Evolutionary conservation across 1,140 invertebrate genomes (phyloP).

Genomic region (Laupala kohalensis): DNA sequence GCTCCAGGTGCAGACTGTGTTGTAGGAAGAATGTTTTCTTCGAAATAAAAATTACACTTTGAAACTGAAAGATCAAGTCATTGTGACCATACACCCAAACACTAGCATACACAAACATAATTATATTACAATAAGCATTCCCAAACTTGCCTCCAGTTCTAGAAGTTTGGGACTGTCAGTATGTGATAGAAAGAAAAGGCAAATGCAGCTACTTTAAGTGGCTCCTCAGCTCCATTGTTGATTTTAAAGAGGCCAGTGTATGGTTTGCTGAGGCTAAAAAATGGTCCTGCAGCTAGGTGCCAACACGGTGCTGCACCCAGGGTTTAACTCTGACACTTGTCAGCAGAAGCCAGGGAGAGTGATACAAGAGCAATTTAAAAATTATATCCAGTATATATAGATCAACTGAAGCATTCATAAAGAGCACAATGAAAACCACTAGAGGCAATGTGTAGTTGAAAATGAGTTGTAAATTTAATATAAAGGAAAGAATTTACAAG

Average conservation of each 20-base stretch:
- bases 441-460: background rate
- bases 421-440: background rate
- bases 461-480: background rate
- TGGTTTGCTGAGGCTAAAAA: background rate
- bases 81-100: constrained; percentile 9
- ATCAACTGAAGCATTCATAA: background rate
- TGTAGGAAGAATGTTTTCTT: constrained; percentile 8
- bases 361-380: background rate
- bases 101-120: background rate
- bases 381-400: background rate
- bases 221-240: background rate
- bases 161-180: background rate
- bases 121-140: background rate
- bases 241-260: background rate
- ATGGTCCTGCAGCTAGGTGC: background rate
- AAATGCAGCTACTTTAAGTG: background rate
- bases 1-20: constrained; percentile 13
- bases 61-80: constrained; percentile 10
- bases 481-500: background rate
- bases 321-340: background rate
- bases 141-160: background rate
- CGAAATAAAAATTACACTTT: constrained; percentile 8
- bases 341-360: background rate
- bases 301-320: background rate
- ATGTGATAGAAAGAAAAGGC: background rate